Evolutionary conservation across 2,888 invertebrate genomes (phyloP).

Genomic region (Leucophenga montana): DNA sequence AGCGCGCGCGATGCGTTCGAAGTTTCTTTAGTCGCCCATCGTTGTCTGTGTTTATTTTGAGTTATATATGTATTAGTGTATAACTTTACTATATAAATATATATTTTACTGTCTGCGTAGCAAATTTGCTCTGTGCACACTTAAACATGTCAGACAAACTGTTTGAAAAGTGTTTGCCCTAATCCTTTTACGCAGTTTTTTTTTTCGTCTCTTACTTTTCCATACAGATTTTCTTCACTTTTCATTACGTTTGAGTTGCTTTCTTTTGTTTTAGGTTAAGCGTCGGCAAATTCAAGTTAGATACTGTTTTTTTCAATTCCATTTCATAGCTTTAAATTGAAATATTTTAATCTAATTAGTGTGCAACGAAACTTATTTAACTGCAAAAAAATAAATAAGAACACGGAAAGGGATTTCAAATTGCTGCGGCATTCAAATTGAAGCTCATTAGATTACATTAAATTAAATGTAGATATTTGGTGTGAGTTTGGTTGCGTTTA

Average conservation of each 20-base stretch:
- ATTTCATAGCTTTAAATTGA: conserved; percentile 4
- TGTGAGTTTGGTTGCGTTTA: too few species aligned
- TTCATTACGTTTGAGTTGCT: neutral
- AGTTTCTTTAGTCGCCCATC: neutral
- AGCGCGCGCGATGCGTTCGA: neutral
- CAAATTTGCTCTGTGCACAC: conserved; percentile 13
- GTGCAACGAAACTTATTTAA: conserved; percentile 5
- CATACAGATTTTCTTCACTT: too few species aligned
- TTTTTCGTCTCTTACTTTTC: conserved; percentile 9
- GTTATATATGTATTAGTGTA: neutral
- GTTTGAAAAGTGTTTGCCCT: conserved; percentile 13
- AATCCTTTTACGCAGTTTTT: conserved; percentile 21
- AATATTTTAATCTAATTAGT: conserved; percentile 23
- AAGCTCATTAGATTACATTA: neutral
- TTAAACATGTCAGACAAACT: neutral
- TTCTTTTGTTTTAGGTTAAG: neutral
- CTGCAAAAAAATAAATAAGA: neutral
- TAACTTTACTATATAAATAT: neutral
- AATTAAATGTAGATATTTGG: too few species aligned
- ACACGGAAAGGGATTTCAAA: neutral
- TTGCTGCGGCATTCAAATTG: conserved; percentile 12
- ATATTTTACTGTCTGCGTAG: neutral
- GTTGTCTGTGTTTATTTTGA: neutral
- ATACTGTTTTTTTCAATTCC: neutral
- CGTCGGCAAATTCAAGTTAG: neutral